These are phyloP conservation scores for Cladorhizidae sp. DNA, from an alignment of 37 sponge, comb jelly and placozoan species.

Conservation along the genomic window DNA sequence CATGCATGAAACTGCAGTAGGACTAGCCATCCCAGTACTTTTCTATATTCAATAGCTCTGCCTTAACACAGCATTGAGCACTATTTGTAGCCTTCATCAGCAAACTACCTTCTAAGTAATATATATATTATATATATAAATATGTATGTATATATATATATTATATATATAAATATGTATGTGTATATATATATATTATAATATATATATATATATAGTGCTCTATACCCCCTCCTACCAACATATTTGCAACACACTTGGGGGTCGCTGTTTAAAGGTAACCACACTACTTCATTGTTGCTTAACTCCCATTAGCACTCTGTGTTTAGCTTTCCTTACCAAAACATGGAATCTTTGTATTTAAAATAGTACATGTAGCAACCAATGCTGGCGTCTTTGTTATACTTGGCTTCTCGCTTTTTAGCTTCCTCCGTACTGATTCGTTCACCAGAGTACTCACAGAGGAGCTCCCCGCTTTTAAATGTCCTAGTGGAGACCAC, in stretches of 20 bases:
- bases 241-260: background rate
- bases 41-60: too few species aligned
- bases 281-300: background rate
- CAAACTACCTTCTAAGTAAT: too few species aligned
- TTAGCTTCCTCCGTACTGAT: conserved; percentile 70
- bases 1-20: too few species aligned
- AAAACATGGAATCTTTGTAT: conserved; percentile 62
- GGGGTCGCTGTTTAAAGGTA: background rate
- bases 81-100: too few species aligned
- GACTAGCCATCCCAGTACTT: too few species aligned
- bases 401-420: conserved; percentile 74
- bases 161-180: background rate
- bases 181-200: background rate
- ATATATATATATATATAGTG: background rate
- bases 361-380: conserved; percentile 98
- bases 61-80: too few species aligned
- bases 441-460: conserved; percentile 92
- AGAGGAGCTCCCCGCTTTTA: conserved; percentile 71
- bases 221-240: too few species aligned
- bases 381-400: conserved; percentile 62
- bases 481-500: conserved; percentile 75
- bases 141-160: background rate
- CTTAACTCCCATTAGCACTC: background rate
- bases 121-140: background rate
- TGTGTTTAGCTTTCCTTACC: conserved; percentile 28